phyloP scores from a whole-genome alignment of 2,797 vertebrate genomes.

The Erithacus rubecula region DNA sequence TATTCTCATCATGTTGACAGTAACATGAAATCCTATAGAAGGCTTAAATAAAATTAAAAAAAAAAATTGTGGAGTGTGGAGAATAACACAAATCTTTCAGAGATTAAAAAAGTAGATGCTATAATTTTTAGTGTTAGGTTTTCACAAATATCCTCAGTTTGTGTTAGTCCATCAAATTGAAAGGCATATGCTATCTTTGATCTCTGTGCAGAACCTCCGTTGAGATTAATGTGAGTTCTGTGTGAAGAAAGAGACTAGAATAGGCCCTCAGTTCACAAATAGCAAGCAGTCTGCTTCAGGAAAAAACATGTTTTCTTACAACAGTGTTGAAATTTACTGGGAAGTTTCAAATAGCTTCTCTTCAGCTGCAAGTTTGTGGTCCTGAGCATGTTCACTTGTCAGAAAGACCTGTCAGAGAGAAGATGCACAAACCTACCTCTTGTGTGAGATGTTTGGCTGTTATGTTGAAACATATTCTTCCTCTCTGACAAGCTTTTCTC shows the following conservation, averaged over 20 bases:
- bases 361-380: slow-evolving; percentile 3
- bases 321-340: slow-evolving; percentile 44
- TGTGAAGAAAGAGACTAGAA: slow-evolving; percentile 64
- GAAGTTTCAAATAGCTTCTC: slow-evolving; percentile 35
- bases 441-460: neutral
- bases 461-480: neutral
- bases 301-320: slow-evolving; percentile 55
- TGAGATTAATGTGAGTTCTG: slow-evolving; percentile 66
- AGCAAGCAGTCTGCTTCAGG: slow-evolving; percentile 63
- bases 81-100: slow-evolving; percentile 41
- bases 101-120: slow-evolving; percentile 33
- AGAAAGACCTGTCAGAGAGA: slow-evolving; percentile 18
- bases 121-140: slow-evolving; percentile 37
- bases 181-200: slow-evolving; percentile 72
- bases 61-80: neutral
- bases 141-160: slow-evolving; percentile 42
- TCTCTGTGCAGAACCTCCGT: slow-evolving; percentile 60
- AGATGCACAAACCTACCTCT: neutral
- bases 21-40: neutral
- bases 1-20: neutral
- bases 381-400: neutral
- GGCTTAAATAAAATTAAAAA: neutral
- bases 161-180: slow-evolving; percentile 67
- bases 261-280: slow-evolving; percentile 65
- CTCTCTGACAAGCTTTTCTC: neutral